Base-by-base conservation (phyloP, 2,113 vertebrate genomes). In the Oreocharis arfaki region DNA sequence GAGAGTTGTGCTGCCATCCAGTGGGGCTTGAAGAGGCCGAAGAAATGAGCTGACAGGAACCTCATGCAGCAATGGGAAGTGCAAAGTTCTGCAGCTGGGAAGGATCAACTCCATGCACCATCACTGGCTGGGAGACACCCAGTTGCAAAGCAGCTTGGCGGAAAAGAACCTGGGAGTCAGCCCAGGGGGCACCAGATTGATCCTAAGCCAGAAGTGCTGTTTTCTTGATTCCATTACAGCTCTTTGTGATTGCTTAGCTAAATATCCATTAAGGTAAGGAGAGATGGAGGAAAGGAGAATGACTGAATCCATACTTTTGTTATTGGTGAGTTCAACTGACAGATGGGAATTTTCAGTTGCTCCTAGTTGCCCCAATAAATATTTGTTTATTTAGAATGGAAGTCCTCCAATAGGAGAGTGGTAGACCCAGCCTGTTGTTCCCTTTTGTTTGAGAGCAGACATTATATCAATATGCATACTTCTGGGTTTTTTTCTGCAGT, bases 101-200 rank as follows among this genome's bases (percentile, higher is more conserved):
- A 37, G 13, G 12, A 82, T 35, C 8, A 59, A 28, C 10, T 10
- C 6, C 18, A 63, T 16, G 7, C 18, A 68, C 4, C 16, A 63
- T 8, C 32, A 59, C 7, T 2, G 3, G 4, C 4, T 41, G 4
- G 14, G 10, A 14, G 9, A 22, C 11, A 39, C 8, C 3, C 14
- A 83, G 3, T 3, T 91, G 19, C 28, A 79, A 78, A 83, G 9
- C 5, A 65, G 8, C 27, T 89, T 55, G 26, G 19, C 11, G 50
- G 41, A 65, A 69, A 69, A 74, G 16, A 4, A 33, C 11, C 15
- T 20, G 12, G 16, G 7, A 55, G 26, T 47, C 20, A 61, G 42
- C 15, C 22, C 18, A 4, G 6, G 37, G 28, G 26, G 61, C 22
- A 46, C 1, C 1, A 16, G 35, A 15, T 11, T 39, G 30, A 56